Conservation (phyloP, 2,113 vertebrate species). For the Galeopterus variegatus region DNA sequence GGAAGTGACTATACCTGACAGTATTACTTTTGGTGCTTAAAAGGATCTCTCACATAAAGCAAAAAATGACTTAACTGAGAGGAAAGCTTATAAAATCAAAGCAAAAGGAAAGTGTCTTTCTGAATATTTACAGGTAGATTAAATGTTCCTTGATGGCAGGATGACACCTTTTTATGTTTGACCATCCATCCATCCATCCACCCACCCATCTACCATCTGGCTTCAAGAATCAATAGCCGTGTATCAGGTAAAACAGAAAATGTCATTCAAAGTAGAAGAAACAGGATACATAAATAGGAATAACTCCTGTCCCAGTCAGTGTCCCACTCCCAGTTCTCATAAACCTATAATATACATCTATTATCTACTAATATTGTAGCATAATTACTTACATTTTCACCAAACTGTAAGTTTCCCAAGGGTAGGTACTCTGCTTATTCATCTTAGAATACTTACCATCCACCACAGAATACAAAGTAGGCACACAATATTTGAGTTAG, state of each 20-base stretch:
- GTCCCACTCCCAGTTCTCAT: neutral
- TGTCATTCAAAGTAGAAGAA: neutral
- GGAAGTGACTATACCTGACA: constrained; percentile 14
- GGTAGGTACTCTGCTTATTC: neutral
- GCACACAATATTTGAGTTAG: neutral
- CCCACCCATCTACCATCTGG: neutral
- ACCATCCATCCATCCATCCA: neutral
- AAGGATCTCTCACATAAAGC: constrained; percentile 21
- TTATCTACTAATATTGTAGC: neutral
- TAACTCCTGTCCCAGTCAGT: neutral
- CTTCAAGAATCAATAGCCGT: neutral
- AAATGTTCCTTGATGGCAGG: neutral
- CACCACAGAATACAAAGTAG: neutral
- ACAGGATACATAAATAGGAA: neutral
- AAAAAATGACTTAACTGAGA: constrained; percentile 47
- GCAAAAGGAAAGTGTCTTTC: neutral
- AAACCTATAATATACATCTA: neutral
- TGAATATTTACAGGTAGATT: constrained; percentile 45
- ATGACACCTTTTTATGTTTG: neutral
- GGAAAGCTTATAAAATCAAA: neutral
- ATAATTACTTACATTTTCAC: neutral
- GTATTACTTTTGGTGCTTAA: constrained; percentile 44
- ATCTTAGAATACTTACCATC: neutral
- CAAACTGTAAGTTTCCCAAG: neutral
- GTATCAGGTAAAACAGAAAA: neutral